Base-by-base conservation (phyloP, 2,888 invertebrate species). In the Nebria brevicollis region DNA sequence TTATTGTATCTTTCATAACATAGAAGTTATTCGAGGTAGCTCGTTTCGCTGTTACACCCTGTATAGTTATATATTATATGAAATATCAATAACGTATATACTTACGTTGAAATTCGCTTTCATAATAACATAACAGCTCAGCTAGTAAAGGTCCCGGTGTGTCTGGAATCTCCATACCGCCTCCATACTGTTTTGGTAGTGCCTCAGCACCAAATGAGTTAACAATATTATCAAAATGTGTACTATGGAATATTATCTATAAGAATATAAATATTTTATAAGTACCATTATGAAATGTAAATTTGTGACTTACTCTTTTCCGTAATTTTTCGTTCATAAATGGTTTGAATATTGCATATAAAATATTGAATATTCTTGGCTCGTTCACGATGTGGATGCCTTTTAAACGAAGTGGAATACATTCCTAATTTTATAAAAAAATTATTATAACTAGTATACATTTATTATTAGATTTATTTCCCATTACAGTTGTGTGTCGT, bases 371-470 rank as follows among this genome's bases (percentile, higher is more conserved):
- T 82, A 97, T 91, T 84, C 92, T 93, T 0, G 97, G 95, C 87
- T 97, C 97, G 87, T 96, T 96, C n/a, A 97, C 91, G 75, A 97
- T 91, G 87, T 97, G 97, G 2, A 98, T 93, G 0, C 93, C 96
- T 89, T 96, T 97, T 72, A 98, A 89, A 75, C 97, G 93, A 83
- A 94, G 91, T 0, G 97, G 96, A 43, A 96, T 93, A 86, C 95
- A 95, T 86, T 96, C 96, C 93, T 96, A 91, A 25, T 20, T 20
- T n/a, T n/a, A n/a, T 20, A 20, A 90, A 89, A 85, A 54, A 72
- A 72, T 54, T 10, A 70, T 41, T 83, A 84, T 83, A 82, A 34
- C 34, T 34, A 34, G 34, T 34, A 34, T 34, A 34, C 34, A 34
- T 34, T 34, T 34, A 34, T 34, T 34, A 34, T 4, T 34, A 34